phyloP scores from a whole-genome alignment of 2,797 vertebrate genomes.

The Tolypeutes matacus region DNA sequence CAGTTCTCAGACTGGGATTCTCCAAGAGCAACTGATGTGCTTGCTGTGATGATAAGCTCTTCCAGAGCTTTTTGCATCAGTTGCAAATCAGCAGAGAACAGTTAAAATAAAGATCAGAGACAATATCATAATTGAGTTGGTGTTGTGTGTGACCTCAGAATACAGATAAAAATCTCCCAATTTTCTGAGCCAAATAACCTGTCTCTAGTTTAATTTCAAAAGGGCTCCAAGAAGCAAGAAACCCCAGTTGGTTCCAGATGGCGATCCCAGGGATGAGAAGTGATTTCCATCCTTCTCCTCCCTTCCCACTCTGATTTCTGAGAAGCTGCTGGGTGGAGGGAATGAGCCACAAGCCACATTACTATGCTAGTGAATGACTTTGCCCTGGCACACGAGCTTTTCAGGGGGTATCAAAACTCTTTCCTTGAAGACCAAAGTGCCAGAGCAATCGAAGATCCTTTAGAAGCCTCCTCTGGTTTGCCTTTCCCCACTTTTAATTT shows the following conservation, averaged over 20 bases:
- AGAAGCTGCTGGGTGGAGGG: neutral
- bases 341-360: neutral
- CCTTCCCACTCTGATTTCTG: neutral
- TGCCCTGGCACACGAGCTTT: neutral
- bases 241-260: neutral
- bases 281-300: neutral
- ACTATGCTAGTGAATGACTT: neutral
- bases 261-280: neutral
- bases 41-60: neutral
- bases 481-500: constrained; percentile 68
- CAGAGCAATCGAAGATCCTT: constrained; percentile 62
- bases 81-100: neutral
- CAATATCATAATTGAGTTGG: neutral
- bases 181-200: neutral
- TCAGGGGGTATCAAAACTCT: constrained; percentile 8
- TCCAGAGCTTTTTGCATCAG: neutral
- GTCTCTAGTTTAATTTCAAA: constrained; percentile 9
- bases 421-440: constrained; percentile 58
- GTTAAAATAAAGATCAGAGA: constrained; percentile 25
- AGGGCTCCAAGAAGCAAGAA: neutral
- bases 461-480: constrained; percentile 22
- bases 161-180: neutral
- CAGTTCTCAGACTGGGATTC: neutral
- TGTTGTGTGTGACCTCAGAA: neutral
- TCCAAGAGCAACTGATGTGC: neutral